Evolutionary conservation across 2,888 invertebrate genomes (phyloP), one percentile per base, ranked within the genome.

Genomic region (Muschampia plurimacula): DNA sequence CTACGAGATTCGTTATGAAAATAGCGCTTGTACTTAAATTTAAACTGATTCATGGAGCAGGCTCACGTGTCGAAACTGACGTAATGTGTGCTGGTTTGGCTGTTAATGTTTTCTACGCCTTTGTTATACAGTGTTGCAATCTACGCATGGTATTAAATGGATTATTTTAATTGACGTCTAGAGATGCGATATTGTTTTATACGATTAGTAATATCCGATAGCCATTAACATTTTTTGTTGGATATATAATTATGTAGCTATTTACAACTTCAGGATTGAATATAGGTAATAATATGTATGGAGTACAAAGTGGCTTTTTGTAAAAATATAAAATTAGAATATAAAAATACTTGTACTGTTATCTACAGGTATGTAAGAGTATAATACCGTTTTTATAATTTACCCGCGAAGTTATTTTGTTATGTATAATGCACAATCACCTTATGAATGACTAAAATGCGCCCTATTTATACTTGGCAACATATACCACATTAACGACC

Each of bases 1-100:
- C 75, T 76, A 84, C 83, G 85, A 88, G 86, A 88, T 84, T 87
- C 83, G 88, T 79, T 89, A 86, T 91, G 85, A 92, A 93, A 93
- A 92, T 93, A 93, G 92, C 88, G 75, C 78, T 89, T 89, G 87
- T 87, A 84, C 84, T 84, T 85, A 86, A 87, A 86, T 86, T 80
- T 84, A 80, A 82, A 81, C 82, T 82, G 83, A 84, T 86, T 84
- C 84, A 86, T 86, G 83, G 84, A 86, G 81, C 78, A 81, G 82
- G 83, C 80, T 84, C 82, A 82, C 86, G 85, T 86, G 87, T 88
- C 85, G 85, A 87, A 87, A 81, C 82, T 90, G 86, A 89, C 89
- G 90, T 85, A 88, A 85, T 79, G 72, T 79, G 75, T 78, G 83
- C 81, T 60, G 55, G 57, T 70, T 72, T 78, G 73, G 74, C 83